phyloP scores from a whole-genome alignment of 92 coral and sea anemone species.

The Palythoa caribaeorum region DNA sequence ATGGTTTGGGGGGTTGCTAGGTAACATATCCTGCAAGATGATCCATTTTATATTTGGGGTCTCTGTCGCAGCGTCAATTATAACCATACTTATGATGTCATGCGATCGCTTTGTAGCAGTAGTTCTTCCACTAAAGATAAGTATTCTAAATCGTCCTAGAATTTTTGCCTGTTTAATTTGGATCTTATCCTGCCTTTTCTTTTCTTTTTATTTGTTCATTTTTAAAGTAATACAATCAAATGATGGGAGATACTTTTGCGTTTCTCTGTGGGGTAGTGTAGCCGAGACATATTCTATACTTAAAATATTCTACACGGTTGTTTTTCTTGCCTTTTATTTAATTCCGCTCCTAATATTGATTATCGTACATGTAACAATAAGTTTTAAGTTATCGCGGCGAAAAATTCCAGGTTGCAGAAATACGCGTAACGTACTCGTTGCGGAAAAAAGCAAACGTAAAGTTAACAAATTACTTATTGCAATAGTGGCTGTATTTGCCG shows the following conservation, averaged over 20 bases:
- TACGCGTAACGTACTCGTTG: slow-evolving; percentile 15
- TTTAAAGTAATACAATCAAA: neutral
- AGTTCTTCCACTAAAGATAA: slow-evolving; percentile 21
- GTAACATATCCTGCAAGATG: slow-evolving; percentile 9
- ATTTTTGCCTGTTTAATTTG: neutral
- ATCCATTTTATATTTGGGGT: slow-evolving; percentile 19
- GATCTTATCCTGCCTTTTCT: neutral
- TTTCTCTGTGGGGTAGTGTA: neutral
- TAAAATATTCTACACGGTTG: neutral
- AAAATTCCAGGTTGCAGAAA: slow-evolving; percentile 17
- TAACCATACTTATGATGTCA: slow-evolving; percentile 28
- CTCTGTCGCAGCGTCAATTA: slow-evolving; percentile 28
- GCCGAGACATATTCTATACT: slow-evolving; percentile 8
- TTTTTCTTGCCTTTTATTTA: slow-evolving; percentile 15
- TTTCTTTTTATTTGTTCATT: slow-evolving; percentile 13
- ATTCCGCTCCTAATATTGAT: slow-evolving; percentile 14
- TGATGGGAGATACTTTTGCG: slow-evolving; percentile 8
- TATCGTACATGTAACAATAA: slow-evolving; percentile 20
- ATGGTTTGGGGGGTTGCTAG: slow-evolving; percentile 41
- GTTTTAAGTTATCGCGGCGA: slow-evolving; percentile 17
- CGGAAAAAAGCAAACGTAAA: slow-evolving; percentile 26
- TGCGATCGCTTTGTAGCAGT: slow-evolving; percentile 41
- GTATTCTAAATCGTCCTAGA: neutral
- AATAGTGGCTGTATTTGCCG: slow-evolving; percentile 22
- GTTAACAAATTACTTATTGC: slow-evolving; percentile 13